These are phyloP conservation scores for Xylocampa areola DNA, from an alignment of 2,888 invertebrate genomes.

Conservation along the genomic window DNA sequence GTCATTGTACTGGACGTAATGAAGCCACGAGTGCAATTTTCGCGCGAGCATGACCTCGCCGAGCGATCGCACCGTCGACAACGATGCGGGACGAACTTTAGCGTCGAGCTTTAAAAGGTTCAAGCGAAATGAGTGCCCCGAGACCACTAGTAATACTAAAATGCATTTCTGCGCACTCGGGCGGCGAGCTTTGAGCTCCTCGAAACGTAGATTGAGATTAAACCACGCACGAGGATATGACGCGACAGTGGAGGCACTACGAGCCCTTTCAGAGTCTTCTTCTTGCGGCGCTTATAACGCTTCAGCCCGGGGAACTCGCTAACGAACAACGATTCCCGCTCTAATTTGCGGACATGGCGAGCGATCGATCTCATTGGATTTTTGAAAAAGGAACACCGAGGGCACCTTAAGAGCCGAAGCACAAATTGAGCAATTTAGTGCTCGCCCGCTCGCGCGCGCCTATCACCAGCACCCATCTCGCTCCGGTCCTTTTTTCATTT, in stretches of 20 bases:
- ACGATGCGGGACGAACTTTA: constrained; percentile 54
- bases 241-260: constrained; percentile 48
- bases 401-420: constrained; percentile 80
- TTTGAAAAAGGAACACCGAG: constrained; percentile 84
- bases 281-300: constrained; percentile 64
- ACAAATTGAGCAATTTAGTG: constrained; percentile 89
- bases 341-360: constrained; percentile 89
- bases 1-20: constrained; percentile 75
- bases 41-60: constrained; percentile 69
- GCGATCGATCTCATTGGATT: constrained; percentile 89
- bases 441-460: constrained; percentile 73
- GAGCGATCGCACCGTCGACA: constrained; percentile 60
- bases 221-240: constrained; percentile 55
- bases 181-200: constrained; percentile 81
- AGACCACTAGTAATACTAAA: constrained; percentile 79
- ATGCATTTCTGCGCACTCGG: constrained; percentile 79
- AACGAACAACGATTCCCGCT: constrained; percentile 88
- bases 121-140: constrained; percentile 75
- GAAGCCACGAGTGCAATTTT: constrained; percentile 79
- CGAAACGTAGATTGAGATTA: constrained; percentile 78
- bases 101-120: constrained; percentile 67
- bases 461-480: constrained; percentile 65
- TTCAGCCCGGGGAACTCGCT: constrained; percentile 62
- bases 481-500: constrained; percentile 59
- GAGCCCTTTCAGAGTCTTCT: constrained; percentile 49